Percentiles rank a stretch among this genome's conserved stretches.
phyloP scores from a whole-genome alignment of 2,113 vertebrate genomes.

The Lutjanus erythropterus region DNA sequence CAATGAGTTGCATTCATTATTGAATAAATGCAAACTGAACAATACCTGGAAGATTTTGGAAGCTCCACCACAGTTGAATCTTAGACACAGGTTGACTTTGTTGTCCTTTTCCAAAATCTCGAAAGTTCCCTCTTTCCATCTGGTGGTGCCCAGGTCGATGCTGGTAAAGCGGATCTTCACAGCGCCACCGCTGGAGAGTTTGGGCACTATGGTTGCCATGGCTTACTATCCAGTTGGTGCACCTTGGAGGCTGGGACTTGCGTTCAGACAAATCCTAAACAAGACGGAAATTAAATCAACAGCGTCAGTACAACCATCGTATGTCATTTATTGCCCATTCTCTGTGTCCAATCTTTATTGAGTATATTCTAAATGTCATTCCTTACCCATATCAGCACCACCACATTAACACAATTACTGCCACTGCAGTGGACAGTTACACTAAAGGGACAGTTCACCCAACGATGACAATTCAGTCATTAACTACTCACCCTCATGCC shows the following conservation, averaged over 20 bases:
- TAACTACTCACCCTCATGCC: too few relatives aligned
- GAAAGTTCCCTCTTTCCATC: conserved; percentile 96
- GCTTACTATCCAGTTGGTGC: conserved; percentile 62
- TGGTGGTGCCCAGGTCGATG: conserved; percentile 91
- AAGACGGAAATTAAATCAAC: neutral
- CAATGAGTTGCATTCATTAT: neutral
- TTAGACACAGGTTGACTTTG: conserved; percentile 91
- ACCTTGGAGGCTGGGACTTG: conserved; percentile 46
- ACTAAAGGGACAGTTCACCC: too few relatives aligned
- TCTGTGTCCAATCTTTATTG: neutral
- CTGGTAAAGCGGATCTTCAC: conserved; percentile 89
- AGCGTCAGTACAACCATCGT: neutral
- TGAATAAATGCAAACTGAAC: neutral
- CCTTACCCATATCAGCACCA: neutral
- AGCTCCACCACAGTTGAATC: conserved; percentile 92
- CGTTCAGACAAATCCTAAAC: conserved; percentile 52
- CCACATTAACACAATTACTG: too few relatives aligned
- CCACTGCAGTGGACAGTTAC: too few relatives aligned
- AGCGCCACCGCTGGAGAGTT: conserved; percentile 88
- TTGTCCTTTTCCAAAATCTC: conserved; percentile 97
- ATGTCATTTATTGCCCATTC: neutral
- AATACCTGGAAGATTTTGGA: conserved; percentile 93
- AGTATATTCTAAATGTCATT: too few relatives aligned
- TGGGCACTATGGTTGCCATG: conserved; percentile 85
- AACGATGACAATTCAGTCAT: too few relatives aligned